phyloP scores from a whole-genome alignment of 2,888 invertebrate species.

The Lasioglossum calceatum region DNA sequence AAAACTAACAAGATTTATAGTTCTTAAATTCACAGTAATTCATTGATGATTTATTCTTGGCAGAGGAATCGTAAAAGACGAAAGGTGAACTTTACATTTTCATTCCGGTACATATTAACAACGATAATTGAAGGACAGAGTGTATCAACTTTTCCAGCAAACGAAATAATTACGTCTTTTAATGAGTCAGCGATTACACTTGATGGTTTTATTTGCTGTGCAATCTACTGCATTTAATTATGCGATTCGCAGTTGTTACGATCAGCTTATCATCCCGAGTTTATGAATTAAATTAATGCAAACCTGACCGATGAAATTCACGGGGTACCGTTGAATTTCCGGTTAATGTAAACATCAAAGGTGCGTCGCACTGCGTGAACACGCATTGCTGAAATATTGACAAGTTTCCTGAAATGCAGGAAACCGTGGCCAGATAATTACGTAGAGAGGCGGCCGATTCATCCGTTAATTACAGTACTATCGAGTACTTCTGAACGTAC shows the following conservation, averaged over 20 bases:
- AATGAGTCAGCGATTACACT: background rate
- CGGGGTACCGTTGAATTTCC: background rate
- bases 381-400: slow-evolving; percentile 2
- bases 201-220: background rate
- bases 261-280: background rate
- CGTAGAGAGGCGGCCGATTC: background rate
- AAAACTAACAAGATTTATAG: background rate
- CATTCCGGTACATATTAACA: background rate
- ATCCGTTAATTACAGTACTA: background rate
- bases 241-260: background rate
- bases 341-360: background rate
- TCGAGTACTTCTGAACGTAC: background rate
- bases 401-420: background rate
- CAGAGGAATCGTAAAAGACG: background rate
- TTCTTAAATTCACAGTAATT: background rate
- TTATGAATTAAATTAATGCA: background rate
- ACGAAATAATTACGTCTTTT: background rate
- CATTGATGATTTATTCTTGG: background rate
- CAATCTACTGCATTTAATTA: background rate
- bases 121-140: background rate
- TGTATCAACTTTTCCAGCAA: background rate
- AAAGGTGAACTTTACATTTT: background rate
- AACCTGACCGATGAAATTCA: background rate
- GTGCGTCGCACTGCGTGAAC: background rate
- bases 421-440: background rate